Evolutionary conservation across 1,140 invertebrate genomes (phyloP).

Genomic region (Drosophila aff.): DNA sequence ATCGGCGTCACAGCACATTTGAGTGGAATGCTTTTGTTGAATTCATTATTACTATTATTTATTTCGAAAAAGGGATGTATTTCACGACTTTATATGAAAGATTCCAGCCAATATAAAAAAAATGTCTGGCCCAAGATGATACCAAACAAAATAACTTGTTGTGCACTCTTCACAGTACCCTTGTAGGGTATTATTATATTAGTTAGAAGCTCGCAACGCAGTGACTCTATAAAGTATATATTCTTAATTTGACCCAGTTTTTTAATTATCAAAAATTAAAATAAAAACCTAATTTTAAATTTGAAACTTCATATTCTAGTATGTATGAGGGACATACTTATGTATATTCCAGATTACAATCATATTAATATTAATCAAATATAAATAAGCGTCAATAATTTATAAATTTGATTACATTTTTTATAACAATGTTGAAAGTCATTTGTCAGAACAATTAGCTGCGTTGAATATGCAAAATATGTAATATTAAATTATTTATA

Average conservation of each 20-base stretch:
- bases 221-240: not conserved
- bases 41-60: constrained; percentile 3
- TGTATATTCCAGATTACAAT: too few relatives aligned
- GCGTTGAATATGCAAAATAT: not conserved
- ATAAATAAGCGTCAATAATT: too few relatives aligned
- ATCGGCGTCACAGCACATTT: constrained; percentile 9
- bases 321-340: too few relatives aligned
- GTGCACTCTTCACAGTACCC: not conserved
- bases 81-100: not conserved
- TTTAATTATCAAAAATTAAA: too few relatives aligned
- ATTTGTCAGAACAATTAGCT: too few relatives aligned
- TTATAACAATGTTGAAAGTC: too few relatives aligned
- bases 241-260: too few relatives aligned
- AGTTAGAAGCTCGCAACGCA: not conserved
- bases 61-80: constrained; percentile 5
- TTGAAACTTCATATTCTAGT: too few relatives aligned
- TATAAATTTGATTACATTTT: too few relatives aligned
- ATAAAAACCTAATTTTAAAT: too few relatives aligned
- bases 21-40: constrained; percentile 7
- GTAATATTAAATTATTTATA: too few relatives aligned
- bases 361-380: too few relatives aligned
- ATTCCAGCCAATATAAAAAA: not conserved
- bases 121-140: not conserved
- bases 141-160: not conserved
- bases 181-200: not conserved